Conservation (phyloP, 2,888 invertebrate genomes). For the Pelosia muscerda region DNA sequence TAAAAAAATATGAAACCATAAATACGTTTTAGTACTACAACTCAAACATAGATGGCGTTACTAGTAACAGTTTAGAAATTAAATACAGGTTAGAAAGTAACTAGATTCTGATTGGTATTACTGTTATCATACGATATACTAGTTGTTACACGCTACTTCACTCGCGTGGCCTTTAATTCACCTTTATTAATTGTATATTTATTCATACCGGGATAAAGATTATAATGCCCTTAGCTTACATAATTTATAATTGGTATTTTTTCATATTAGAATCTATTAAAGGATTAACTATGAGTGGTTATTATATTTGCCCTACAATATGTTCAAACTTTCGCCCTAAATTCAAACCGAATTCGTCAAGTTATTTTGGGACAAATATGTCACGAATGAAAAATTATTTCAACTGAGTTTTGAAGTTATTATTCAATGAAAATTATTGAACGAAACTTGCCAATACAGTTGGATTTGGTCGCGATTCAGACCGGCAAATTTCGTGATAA, state of each 20-base stretch:
- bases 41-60: conserved; percentile 18
- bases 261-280: background rate
- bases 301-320: too few relatives aligned
- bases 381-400: background rate
- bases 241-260: background rate
- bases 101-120: background rate
- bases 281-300: too few relatives aligned
- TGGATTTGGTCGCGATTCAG: background rate
- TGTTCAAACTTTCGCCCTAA: too few relatives aligned
- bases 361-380: background rate
- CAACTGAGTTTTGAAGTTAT: background rate
- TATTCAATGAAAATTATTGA: background rate
- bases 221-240: background rate
- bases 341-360: background rate
- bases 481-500: background rate
- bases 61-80: background rate
- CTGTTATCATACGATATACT: background rate
- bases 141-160: background rate
- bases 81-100: conserved; percentile 14
- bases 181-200: background rate
- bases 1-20: background rate
- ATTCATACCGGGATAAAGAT: background rate
- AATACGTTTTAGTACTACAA: background rate
- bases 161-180: background rate
- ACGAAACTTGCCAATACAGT: background rate